Base-by-base conservation (phyloP, 2,113 vertebrate genomes). In the Semicossyphus pulcher region DNA sequence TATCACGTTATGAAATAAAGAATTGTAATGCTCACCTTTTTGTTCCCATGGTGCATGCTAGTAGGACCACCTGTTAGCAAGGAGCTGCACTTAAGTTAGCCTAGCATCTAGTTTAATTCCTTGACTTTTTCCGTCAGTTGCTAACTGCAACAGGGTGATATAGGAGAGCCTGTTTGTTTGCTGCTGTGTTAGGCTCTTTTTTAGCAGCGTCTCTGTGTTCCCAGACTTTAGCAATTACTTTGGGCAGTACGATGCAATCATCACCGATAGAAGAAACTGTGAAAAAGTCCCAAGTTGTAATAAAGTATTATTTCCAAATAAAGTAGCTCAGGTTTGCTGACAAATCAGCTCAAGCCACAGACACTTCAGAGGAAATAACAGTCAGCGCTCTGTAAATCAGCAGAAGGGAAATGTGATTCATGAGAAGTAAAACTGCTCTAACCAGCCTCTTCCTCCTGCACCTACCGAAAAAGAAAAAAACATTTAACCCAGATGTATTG, bases 401-500 rank as follows among this genome's bases (percentile, higher is more conserved):
- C 15, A 60, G 28, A 26, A 36, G 28, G n/a, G 37, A 68, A 67
- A 73, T 36, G n/a, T 29, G 31, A 77, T 68, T 83, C 61, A 63
- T 81, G 67, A 53, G 79, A 73, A 74, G 31, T 42, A 81, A 69
- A 32, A 21, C 36, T 68, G 47, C 29, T 11, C 34, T 20, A 36
- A 77, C 20, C 53, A 21, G 11, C 34, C 28, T 20, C 26, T 26
- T 51, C 58, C 39, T 56, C 15, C 54, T 44, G 20, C 31, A 12
- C 20, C 54, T n/a, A 4, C 5, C 2, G 16, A 18, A 1, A 25
- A 52, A 23, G 29, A 42, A 44, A 41, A 54, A 69, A 77, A 53
- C 15, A 72, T 62, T 61, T 72, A 75, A 83, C 72, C 53, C 29
- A 69, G 26, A 76, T 71, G 39, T 58, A 77, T 81, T 65, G 81